Percentiles rank a stretch among this genome's conserved stretches.
Conservation (phyloP, 2,888 invertebrate genomes). For the Thumatha senex region DNA sequence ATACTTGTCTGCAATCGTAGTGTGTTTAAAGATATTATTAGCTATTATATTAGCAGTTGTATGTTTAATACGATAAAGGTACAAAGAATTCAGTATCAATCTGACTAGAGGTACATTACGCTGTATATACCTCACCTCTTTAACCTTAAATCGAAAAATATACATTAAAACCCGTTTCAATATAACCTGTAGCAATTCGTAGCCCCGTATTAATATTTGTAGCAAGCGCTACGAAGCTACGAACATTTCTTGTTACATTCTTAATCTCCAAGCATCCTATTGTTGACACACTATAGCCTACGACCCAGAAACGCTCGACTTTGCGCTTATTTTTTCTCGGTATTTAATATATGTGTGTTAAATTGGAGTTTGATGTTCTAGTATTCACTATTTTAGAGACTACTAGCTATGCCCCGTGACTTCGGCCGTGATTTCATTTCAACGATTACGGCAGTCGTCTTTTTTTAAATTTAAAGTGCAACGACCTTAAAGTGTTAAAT, state of each 20-base stretch:
- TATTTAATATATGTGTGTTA: not conserved
- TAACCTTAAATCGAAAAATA: not conserved
- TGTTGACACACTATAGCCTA: conserved; percentile 55
- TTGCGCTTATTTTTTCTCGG: conserved; percentile 10
- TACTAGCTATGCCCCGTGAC: no score
- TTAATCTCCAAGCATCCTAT: conserved; percentile 58
- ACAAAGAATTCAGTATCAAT: no score
- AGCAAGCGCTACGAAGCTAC: conserved; percentile 16
- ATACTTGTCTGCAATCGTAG: no score
- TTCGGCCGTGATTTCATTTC: no score
- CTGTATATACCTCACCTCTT: no score
- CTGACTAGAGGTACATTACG: no score
- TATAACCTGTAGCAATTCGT: conserved; percentile 4
- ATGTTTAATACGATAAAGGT: no score
- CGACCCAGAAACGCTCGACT: conserved; percentile 55
- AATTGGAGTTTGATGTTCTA: not conserved
- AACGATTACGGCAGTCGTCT: no score
- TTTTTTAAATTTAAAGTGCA: no score
- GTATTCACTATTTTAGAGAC: not conserved
- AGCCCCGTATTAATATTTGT: conserved; percentile 10
- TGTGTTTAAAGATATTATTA: no score
- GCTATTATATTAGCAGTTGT: no score
- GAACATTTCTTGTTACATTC: conserved; percentile 40
- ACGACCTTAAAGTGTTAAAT: no score
- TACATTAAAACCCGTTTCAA: conserved; percentile 22